phyloP scores from a whole-genome alignment of 2,113 vertebrate species.

The Macquaria ambigua region DNA sequence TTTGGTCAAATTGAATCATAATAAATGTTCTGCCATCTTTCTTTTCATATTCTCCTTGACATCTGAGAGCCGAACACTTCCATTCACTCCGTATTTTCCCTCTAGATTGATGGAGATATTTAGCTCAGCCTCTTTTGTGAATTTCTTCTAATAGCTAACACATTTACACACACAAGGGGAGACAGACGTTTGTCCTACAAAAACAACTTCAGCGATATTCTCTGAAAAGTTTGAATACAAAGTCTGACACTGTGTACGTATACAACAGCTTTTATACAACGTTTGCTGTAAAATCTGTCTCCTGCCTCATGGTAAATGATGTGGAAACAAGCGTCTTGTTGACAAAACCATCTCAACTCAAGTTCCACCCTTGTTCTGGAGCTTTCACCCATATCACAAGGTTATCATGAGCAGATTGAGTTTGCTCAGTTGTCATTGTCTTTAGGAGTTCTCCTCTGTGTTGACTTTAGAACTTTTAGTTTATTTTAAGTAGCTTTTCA shows the following conservation, averaged over 20 bases:
- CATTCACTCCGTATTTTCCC: neutral
- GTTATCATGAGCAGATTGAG: neutral
- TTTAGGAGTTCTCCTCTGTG: neutral
- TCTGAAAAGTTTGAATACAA: slow-evolving; percentile 3
- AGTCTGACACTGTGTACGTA: neutral
- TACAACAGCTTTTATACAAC: neutral
- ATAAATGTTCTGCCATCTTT: neutral
- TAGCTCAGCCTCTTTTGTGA: neutral
- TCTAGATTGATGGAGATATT: neutral
- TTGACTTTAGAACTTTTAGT: neutral
- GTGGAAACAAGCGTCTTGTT: neutral
- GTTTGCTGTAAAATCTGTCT: neutral
- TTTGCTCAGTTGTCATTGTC: neutral
- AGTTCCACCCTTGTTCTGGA: neutral
- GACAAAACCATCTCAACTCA: neutral
- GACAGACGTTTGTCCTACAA: neutral
- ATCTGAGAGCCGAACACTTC: neutral
- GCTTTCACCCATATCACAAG: neutral
- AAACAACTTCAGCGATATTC: neutral
- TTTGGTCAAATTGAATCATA: neutral
- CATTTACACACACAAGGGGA: neutral
- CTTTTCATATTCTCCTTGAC: neutral
- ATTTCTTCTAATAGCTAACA: neutral
- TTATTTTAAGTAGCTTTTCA: neutral
- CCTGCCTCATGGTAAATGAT: neutral